Base-by-base conservation (phyloP, 2,113 vertebrate species). In the Oxyruncus cristatus region DNA sequence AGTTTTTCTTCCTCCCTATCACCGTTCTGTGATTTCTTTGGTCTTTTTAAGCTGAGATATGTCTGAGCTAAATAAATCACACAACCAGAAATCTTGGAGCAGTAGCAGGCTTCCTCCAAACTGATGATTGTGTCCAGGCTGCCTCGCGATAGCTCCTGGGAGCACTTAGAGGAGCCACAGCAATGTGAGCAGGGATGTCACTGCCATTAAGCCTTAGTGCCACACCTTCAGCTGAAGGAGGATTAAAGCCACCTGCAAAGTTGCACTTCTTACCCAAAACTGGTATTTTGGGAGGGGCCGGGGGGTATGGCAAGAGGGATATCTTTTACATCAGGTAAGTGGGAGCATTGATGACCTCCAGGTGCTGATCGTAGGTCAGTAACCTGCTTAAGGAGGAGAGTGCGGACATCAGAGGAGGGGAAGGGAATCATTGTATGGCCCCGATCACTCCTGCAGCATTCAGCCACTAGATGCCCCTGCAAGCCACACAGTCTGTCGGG, bases 381-480 rank as follows among this genome's bases (percentile, higher is more conserved):
- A 8, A 30, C 26, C n/a, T 1, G 27, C 1, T 61, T 1, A 44
- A 9, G 7, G 37, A 71, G 17, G 44, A 49, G n/a, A 53, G 26
- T 17, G 42, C 52, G 28, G 70, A 0, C 32, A 26, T 4, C 4
- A 20, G 39, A 35, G 62, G 22, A 55, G 35, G 41, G 28, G 20
- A 23, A 2, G 15, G 74, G 47, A 37, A 0, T 1, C 41, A 0
- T 5, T 0, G 15, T 9, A 0, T 1, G 0, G 23, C 53, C 72
- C 27, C 1, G 0, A 10, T 26, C 44, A 8, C 55, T 47, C 14
- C 12, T 81, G 13, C 88, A 66, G 67, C 42, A 0, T 67, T 55
- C 88, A 77, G 88, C 96, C 96, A 95, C 95, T 97, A 97, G 96
- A 93, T 97, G 96, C 94, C 96, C 83, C 96, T 91, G 85, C 91